These are phyloP conservation scores for Buathra laborator DNA, from an alignment of 2,888 invertebrate genomes.

Conservation along the genomic window DNA sequence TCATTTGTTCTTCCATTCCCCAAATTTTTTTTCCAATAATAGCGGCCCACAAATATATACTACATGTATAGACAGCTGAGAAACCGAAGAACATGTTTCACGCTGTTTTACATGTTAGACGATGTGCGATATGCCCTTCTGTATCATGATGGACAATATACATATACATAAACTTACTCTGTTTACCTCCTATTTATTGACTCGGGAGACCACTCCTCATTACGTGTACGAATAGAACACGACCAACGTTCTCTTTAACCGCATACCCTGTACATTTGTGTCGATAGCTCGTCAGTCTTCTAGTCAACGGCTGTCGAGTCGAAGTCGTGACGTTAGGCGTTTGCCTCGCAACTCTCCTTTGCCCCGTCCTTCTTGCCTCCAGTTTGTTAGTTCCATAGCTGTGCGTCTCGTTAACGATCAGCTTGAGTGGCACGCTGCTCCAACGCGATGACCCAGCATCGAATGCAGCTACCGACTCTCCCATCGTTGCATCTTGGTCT, in stretches of 20 bases:
- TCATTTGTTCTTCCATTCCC: not conserved
- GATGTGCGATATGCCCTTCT: not conserved
- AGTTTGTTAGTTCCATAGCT: conserved; percentile 61
- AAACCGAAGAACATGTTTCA: no score
- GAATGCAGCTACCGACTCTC: conserved; percentile 46
- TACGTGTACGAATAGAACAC: conserved; percentile 8
- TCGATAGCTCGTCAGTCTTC: conserved; percentile 23
- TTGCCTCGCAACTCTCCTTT: conserved; percentile 44
- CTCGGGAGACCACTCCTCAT: not conserved
- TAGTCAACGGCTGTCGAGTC: conserved; percentile 10
- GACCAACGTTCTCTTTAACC: not conserved
- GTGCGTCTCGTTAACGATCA: conserved; percentile 57
- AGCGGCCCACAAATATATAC: not conserved
- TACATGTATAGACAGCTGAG: not conserved
- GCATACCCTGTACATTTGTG: not conserved
- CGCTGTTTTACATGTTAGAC: not conserved
- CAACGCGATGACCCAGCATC: conserved; percentile 48
- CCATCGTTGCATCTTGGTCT: conserved; percentile 40
- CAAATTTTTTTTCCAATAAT: not conserved
- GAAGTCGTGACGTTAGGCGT: conserved; percentile 24
- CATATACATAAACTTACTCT: not conserved
- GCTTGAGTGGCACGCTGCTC: conserved; percentile 56
- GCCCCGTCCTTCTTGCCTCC: conserved; percentile 23
- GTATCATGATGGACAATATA: not conserved
- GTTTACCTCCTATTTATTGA: conserved; percentile 11